Evolutionary conservation across 2,113 vertebrate genomes (phyloP), one percentile per base, ranked within the genome.

Genomic region (Nerophis lumbriciformis): DNA sequence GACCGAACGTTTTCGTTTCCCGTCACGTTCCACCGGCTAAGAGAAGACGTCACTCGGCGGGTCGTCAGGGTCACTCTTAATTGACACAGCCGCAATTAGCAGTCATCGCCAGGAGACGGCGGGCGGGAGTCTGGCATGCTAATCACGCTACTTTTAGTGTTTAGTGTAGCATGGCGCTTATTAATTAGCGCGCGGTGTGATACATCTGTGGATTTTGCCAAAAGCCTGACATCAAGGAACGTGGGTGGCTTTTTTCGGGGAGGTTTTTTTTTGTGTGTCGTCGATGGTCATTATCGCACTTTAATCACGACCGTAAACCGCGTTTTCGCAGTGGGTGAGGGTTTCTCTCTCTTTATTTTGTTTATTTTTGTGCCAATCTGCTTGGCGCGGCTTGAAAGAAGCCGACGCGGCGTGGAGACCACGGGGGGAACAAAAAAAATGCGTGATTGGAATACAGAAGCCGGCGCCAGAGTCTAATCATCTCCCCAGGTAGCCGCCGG

Each of bases 341-440:
- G 44, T 58, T 62, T 64, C 38, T 55, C 67, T 66, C 57, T 61
- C 37, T 11, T 12, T 45, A 4, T 45, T 60, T 45, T 76, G 14
- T 58, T 79, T 47, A 59, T 72, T 71, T 64, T 80, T 75, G 65
- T 53, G 65, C 60, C 71, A 63, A n/a, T 76, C 60, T 75, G 19
- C 69, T 71, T 81, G 77, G 72, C 72, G 53, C 21, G 9, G 63
- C 60, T 66, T 77, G n/a, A 80, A 81, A 79, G 62, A 28, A 63
- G 47, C 28, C 37, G 48, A 61, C 54, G 48, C 64, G 62, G 63
- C 14, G 54, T 21, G 67, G 66, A 63, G 59, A 64, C 65, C 15
- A 28, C 28, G 28, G 28, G 28, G 28, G 60, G 66, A 55, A 66
- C 9, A 45, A 28, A 28, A 28, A 28, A 28, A 28, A 2, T 28